These are phyloP conservation scores for Beaufortia kweichowensis DNA, from an alignment of 2,113 vertebrate species.

Conservation along the genomic window DNA sequence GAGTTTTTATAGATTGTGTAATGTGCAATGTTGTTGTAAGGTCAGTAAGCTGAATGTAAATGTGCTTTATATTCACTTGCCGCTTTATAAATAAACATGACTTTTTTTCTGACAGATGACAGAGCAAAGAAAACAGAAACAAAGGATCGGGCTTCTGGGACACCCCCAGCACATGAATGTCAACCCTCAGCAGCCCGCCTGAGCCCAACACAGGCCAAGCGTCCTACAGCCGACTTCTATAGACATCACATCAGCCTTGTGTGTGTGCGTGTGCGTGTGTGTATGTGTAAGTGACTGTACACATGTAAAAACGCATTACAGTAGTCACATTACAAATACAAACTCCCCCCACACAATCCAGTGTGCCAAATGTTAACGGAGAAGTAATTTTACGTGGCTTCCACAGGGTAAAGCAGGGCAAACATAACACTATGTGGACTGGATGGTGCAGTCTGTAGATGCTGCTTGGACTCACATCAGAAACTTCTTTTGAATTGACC, in stretches of 20 bases:
- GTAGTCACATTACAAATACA: background rate
- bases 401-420: conserved; percentile 79
- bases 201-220: conserved; percentile 29
- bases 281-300: too few species aligned
- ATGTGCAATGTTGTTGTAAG: too few species aligned
- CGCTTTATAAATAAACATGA: too few species aligned
- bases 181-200: conserved; percentile 94
- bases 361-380: conserved; percentile 77
- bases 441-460: conserved; percentile 36
- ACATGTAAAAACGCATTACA: background rate
- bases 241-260: conserved; percentile 35
- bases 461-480: conserved; percentile 51
- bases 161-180: conserved; percentile 92
- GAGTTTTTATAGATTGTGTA: too few species aligned
- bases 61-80: too few species aligned
- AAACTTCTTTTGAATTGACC: conserved; percentile 76
- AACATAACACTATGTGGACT: conserved; percentile 78
- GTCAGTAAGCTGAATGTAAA: too few species aligned
- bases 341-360: conserved; percentile 27
- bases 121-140: conserved; percentile 98
- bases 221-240: background rate
- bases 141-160: conserved; percentile 91
- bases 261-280: conserved; percentile 43
- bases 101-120: conserved; percentile 88
- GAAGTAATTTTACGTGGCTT: conserved; percentile 71